phyloP scores from a whole-genome alignment of 53 echinoderm and acorn worm genomes.

The Echinarachnius parma region DNA sequence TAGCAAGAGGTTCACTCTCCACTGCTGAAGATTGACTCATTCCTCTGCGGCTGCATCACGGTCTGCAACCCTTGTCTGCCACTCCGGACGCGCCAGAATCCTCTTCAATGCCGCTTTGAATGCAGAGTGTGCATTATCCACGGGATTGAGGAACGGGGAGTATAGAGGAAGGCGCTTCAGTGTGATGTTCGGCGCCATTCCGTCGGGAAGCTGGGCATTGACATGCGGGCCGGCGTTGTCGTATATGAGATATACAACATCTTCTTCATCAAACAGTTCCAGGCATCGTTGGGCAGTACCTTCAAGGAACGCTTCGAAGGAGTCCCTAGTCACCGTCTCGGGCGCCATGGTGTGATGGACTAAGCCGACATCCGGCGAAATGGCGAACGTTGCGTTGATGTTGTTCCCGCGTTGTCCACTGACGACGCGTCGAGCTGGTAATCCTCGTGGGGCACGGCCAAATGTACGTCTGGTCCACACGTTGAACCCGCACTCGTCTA shows the following conservation, averaged over 20 bases:
- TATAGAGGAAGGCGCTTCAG: neutral
- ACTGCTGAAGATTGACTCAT: neutral
- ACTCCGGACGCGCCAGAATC: neutral
- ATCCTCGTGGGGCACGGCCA: too few species aligned
- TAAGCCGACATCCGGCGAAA: neutral
- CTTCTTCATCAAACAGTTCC: too few species aligned
- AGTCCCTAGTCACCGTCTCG: neutral
- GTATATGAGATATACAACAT: too few species aligned
- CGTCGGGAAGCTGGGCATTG: neutral
- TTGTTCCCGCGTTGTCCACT: too few species aligned
- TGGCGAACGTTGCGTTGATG: neutral
- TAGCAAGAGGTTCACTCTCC: neutral
- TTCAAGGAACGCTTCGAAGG: neutral
- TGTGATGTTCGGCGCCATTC: neutral
- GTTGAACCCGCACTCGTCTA: slow-evolving; percentile 47
- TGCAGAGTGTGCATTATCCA: neutral
- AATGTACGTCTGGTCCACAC: slow-evolving; percentile 41
- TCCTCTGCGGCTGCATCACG: neutral
- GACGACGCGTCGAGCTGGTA: too few species aligned
- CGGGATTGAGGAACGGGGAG: too few species aligned
- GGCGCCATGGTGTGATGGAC: slow-evolving; percentile 3
- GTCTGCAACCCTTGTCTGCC: neutral
- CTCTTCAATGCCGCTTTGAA: neutral
- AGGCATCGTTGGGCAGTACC: neutral
- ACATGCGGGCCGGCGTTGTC: neutral